Evolutionary conservation across 2,797 vertebrate species (phyloP), one percentile per base, ranked within the genome.

Genomic region (Urocyon cinereoargenteus): DNA sequence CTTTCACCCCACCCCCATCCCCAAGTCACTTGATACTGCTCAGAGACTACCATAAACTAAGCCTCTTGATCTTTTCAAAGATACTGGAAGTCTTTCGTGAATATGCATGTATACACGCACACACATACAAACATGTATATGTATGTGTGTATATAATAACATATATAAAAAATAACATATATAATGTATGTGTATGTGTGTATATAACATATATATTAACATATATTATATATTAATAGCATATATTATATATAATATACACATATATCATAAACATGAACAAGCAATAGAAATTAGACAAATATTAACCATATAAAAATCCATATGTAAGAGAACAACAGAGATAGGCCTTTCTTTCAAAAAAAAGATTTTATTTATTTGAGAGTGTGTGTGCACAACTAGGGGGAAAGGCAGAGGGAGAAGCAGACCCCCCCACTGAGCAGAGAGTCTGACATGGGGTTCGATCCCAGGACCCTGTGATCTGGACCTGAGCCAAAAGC

Each of bases 261-360:
- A 28, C 13, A 49, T 49, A 49, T 49, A 21, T 68, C 11, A 68
- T 19, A 68, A 64, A 83, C 68, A 86, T 9, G 16, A 66, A 92
- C 36, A 83, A 70, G 31, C 75, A 61, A 72, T 0, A 77, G 45
- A 91, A 28, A 91, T 19, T 16, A 82, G 34, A 93, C 10, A 64
- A 45, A 70, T 16, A 73, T 34, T 40, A 86, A 53, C 45, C 51
- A 95, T 53, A 64, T 19, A 68, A 61, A 92, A 88, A 70, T 59
- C 28, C 59, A 13, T 16, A 21, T 0, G 3, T 16, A 84, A 55
- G 5, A 36, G 10, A 36, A 26, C 0, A 18, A 55, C 2, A 26
- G 72, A 79, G 22, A 49, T 22, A 75, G 8, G 11, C 18, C 90
- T 95, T 64, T 73, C 36, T 40, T 45, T 45, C 40, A 45, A 45